These are phyloP conservation scores for Philereme transversata DNA, from an alignment of 2,888 invertebrate species.

Conservation along the genomic window DNA sequence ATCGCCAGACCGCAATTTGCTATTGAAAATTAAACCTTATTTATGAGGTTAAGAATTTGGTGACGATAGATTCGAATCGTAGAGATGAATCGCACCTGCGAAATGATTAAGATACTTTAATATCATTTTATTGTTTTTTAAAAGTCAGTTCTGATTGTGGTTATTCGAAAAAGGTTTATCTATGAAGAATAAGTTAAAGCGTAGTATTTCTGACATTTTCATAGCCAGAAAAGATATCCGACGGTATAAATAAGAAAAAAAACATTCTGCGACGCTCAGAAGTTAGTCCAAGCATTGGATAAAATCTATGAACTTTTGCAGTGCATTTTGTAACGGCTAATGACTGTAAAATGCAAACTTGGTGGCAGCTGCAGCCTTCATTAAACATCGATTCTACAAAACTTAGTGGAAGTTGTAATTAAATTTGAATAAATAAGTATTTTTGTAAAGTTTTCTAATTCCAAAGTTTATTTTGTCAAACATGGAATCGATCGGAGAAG, in stretches of 20 bases:
- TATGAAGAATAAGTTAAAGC: too few species aligned
- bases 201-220: too few species aligned
- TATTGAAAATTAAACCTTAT: slow-evolving; percentile 38
- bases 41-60: slow-evolving; percentile 11
- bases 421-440: too few species aligned
- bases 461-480: too few species aligned
- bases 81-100: slow-evolving; percentile 38
- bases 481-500: too few species aligned
- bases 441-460: too few species aligned
- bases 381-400: slow-evolving; percentile 32
- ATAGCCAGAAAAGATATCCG: too few species aligned
- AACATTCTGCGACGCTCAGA: too few species aligned
- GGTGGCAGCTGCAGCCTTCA: slow-evolving; percentile 27
- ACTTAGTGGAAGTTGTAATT: slow-evolving; percentile 13
- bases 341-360: slow-evolving; percentile 20
- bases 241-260: too few species aligned
- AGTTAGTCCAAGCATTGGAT: neutral
- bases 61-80: slow-evolving; percentile 2
- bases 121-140: slow-evolving; percentile 29
- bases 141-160: neutral
- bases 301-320: slow-evolving; percentile 1
- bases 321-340: slow-evolving; percentile 12
- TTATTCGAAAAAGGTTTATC: neutral
- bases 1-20: slow-evolving; percentile 25
- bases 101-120: slow-evolving; percentile 43